These are phyloP conservation scores for Gallirallus australis DNA, from an alignment of 2,797 vertebrate species.

Conservation along the genomic window DNA sequence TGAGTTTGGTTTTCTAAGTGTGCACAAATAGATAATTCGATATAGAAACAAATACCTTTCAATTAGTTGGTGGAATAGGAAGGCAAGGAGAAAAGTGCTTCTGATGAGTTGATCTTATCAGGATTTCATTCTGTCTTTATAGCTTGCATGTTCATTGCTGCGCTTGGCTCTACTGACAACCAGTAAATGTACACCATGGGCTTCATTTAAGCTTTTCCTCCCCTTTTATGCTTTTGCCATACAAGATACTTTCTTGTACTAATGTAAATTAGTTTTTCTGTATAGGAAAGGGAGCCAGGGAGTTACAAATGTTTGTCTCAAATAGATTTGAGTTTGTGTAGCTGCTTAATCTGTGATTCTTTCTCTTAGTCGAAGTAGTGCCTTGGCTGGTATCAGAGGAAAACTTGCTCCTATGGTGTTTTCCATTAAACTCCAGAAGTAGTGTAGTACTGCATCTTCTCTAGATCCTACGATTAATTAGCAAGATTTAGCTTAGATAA, in stretches of 20 bases:
- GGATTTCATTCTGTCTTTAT: constrained; percentile 33
- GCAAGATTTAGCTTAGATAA: too few relatives aligned
- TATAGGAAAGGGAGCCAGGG: not conserved
- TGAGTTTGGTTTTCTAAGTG: not conserved
- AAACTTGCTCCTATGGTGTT: too few relatives aligned
- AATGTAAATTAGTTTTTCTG: not conserved
- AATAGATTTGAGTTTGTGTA: not conserved
- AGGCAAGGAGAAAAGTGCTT: constrained; percentile 36
- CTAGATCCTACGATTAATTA: too few relatives aligned
- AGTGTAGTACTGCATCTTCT: too few relatives aligned
- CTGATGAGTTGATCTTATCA: constrained; percentile 72
- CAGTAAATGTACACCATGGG: fast-evolving
- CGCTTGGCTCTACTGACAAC: not conserved
- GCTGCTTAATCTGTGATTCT: too few relatives aligned
- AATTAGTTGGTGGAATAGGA: not conserved
- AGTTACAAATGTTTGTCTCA: not conserved
- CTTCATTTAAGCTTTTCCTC: not conserved
- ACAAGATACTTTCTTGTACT: not conserved
- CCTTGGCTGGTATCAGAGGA: too few relatives aligned
- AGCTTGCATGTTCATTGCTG: constrained; percentile 59
- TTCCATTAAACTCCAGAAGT: too few relatives aligned
- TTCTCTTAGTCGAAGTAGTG: too few relatives aligned
- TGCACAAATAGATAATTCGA: not conserved
- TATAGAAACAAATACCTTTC: not conserved
- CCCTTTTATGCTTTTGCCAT: not conserved